These are phyloP conservation scores for Ylistrum balloti DNA, from an alignment of 1,140 invertebrate species.

Conservation along the genomic window DNA sequence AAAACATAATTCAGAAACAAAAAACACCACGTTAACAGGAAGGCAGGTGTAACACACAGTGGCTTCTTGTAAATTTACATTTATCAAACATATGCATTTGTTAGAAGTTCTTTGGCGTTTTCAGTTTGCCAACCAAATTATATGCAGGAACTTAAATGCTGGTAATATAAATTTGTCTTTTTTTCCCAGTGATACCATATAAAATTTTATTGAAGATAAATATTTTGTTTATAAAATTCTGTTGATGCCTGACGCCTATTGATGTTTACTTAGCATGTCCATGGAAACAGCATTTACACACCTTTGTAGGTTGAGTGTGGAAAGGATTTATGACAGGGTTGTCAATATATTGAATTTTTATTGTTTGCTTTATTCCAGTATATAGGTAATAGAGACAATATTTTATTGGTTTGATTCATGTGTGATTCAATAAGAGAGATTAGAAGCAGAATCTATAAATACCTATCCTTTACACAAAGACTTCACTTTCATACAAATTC, in stretches of 20 bases:
- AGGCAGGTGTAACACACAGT: neutral
- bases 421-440: constrained; percentile 12
- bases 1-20: neutral
- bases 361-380: constrained; percentile 17
- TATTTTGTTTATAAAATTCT: neutral
- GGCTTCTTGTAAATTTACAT: neutral
- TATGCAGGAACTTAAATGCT: neutral
- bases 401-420: constrained; percentile 20
- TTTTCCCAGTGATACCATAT: neutral
- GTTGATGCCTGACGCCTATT: neutral
- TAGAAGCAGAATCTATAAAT: neutral
- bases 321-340: constrained; percentile 18
- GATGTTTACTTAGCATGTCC: neutral
- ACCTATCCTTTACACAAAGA: neutral
- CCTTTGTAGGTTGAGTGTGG: neutral
- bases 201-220: neutral
- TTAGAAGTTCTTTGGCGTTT: neutral
- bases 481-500: neutral
- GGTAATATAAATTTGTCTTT: neutral
- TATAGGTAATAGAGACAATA: constrained; percentile 28
- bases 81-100: neutral
- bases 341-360: constrained; percentile 40
- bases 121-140: neutral
- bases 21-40: neutral
- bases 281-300: neutral